These are phyloP conservation scores for Phyllotis vaccarum DNA, from an alignment of 2,797 vertebrate genomes.

Conservation along the genomic window DNA sequence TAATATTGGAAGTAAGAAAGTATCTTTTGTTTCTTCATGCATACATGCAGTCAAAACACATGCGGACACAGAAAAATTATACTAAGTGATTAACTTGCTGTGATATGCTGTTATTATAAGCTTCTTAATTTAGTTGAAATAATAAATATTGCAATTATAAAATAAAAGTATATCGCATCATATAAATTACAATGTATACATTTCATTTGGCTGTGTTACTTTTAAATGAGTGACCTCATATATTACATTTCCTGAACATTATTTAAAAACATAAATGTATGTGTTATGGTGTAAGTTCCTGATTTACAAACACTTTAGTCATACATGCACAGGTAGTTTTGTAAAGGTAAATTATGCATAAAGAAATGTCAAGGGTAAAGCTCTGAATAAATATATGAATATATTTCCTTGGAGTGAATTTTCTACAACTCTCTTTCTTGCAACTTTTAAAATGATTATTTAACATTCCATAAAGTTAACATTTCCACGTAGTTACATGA, in stretches of 20 bases:
- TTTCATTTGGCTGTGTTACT: not conserved
- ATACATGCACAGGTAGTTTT: not conserved
- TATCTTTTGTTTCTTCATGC: not conserved
- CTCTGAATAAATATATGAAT: slow-evolving; percentile 54
- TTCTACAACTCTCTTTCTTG: slow-evolving; percentile 16
- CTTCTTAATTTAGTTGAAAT: slow-evolving; percentile 1
- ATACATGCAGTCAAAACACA: too few relatives aligned
- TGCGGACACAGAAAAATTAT: not conserved
- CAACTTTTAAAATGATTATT: slow-evolving; percentile 2
- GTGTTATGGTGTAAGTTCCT: not conserved
- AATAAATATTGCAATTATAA: not conserved
- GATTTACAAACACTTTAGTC: not conserved
- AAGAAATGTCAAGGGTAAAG: slow-evolving; percentile 39
- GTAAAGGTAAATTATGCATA: slow-evolving; percentile 9
- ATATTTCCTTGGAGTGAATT: slow-evolving; percentile 44
- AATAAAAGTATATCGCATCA: too few relatives aligned
- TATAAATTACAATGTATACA: not conserved
- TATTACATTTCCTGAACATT: not conserved
- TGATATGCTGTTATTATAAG: not conserved
- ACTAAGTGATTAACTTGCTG: too few relatives aligned
- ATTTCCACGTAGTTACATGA: slow-evolving; percentile 31
- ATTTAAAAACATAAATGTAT: not conserved
- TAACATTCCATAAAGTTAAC: slow-evolving; percentile 46
- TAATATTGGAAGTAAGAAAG: not conserved
- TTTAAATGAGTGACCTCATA: not conserved